Evolutionary conservation across 2,797 vertebrate species (phyloP), one percentile per base, ranked within the genome.

Genomic region (Sebastes baramenuke): DNA sequence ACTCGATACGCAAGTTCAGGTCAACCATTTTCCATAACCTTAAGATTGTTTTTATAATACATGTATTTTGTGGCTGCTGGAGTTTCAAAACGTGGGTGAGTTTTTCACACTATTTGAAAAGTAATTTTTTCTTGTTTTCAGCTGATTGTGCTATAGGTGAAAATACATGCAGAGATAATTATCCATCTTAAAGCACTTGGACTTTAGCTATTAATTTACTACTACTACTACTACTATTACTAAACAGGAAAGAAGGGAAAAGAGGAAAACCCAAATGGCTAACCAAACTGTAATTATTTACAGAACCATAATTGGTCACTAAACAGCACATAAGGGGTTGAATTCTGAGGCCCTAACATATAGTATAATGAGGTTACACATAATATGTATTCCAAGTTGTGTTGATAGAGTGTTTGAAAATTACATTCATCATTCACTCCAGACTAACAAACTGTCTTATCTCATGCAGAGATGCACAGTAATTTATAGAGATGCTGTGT

Each of bases 1-100:
- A 83, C 62, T 85, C 56, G 58, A 79, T 61, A 73, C 25, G 1
- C 75, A 79, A 81, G 85, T 86, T 87, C 72, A 88, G 76, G 58
- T 85, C 66, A 75, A 55, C 42, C 49, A 20, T 86, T 86, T 68
- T 75, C 9, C 30, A 52, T 55, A 18, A 87, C 75, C 79, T 89
- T 81, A 54, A 55, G 25, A 79, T 76, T 56, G 46, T 72, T 83
- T 46, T 12, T 22, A 34, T 70, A 18, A 52, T 62, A 22, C 4
- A 6, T 54, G 52, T 54, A 67, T 52, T 68, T 77, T 74, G 24
- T 81, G 65, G 20, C 8, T 69, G 66, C 58, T 68, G 42, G 22
- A 72, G 22, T 77, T 69, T 68, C 10, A 16, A 52, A 52, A 81
- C 18, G 3, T 8, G 0, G 0, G 4, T 61, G 4, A 56, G 20